Conservation (phyloP, 2,113 vertebrate species). For the Lanius ludovicianus region DNA sequence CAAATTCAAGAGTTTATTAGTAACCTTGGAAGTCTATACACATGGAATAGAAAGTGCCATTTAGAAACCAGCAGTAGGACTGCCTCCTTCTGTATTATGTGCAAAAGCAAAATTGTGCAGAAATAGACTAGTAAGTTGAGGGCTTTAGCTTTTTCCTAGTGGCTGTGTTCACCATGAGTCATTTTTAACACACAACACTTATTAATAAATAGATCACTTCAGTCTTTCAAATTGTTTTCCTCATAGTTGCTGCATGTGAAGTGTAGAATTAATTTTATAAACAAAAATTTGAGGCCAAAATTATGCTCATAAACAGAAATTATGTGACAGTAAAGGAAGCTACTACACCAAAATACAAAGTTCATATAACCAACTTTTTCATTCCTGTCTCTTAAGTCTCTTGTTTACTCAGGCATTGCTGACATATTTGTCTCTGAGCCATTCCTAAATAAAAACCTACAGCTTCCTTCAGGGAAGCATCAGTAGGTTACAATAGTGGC, state of each 20-base stretch:
- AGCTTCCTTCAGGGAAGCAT: background rate
- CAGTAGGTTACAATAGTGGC: background rate
- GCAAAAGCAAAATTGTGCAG: background rate
- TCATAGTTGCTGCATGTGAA: background rate
- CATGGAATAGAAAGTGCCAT: background rate
- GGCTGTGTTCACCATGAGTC: background rate
- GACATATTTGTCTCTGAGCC: background rate
- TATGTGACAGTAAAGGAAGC: background rate
- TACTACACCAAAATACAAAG: background rate
- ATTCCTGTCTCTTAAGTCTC: background rate
- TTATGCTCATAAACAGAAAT: background rate
- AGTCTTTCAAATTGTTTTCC: background rate
- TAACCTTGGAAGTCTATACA: background rate
- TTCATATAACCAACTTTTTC: background rate
- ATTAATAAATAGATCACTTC: background rate
- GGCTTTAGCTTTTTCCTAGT: background rate
- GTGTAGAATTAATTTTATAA: background rate
- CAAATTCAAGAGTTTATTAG: background rate
- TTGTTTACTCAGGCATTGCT: background rate
- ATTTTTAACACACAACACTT: background rate
- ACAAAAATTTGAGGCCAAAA: background rate
- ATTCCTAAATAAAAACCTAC: background rate
- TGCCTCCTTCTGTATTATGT: background rate
- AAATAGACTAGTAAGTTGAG: background rate
- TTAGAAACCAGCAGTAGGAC: background rate